Conservation (phyloP, 2,888 invertebrate genomes). For the Diplolepis rosae region DNA sequence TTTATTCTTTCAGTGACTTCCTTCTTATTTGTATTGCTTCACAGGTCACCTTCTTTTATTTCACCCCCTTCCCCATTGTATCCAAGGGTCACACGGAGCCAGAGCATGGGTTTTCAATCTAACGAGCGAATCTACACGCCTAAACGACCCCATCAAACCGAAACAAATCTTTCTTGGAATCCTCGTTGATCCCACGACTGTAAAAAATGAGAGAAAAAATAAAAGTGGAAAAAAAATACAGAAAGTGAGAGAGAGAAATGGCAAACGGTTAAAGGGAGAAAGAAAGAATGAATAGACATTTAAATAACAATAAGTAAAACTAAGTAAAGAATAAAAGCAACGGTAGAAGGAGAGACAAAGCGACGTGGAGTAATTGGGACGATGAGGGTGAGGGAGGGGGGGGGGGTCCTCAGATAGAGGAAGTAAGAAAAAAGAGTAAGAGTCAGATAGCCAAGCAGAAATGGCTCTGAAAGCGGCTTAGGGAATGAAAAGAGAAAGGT, state of each 20-base stretch:
- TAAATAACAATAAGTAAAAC: neutral
- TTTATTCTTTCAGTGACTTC: no score
- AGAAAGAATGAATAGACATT: neutral
- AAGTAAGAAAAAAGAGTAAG: constrained; percentile 44
- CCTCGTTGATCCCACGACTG: constrained; percentile 51
- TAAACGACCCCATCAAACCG: constrained; percentile 69
- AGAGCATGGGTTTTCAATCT: constrained; percentile 60
- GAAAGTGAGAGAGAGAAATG: neutral
- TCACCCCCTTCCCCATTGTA: constrained; percentile 9
- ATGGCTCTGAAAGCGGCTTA: constrained; percentile 50
- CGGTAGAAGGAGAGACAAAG: neutral
- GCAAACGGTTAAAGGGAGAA: neutral
- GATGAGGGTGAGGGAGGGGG: neutral
- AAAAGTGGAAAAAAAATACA: neutral
- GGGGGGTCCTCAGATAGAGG: constrained; percentile 23
- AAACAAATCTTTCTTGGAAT: constrained; percentile 67
- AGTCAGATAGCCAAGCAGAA: constrained; percentile 51
- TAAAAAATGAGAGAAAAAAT: constrained; percentile 32
- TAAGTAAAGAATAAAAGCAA: neutral
- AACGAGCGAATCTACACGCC: constrained; percentile 69
- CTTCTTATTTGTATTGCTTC: constrained; percentile 31
- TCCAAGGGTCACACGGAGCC: neutral
- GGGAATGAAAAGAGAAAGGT: constrained; percentile 48
- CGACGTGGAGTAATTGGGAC: no score
- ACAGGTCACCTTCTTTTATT: constrained; percentile 26